Conservation (phyloP, 1,140 invertebrate species). For the Lasioglossum baleicum region DNA sequence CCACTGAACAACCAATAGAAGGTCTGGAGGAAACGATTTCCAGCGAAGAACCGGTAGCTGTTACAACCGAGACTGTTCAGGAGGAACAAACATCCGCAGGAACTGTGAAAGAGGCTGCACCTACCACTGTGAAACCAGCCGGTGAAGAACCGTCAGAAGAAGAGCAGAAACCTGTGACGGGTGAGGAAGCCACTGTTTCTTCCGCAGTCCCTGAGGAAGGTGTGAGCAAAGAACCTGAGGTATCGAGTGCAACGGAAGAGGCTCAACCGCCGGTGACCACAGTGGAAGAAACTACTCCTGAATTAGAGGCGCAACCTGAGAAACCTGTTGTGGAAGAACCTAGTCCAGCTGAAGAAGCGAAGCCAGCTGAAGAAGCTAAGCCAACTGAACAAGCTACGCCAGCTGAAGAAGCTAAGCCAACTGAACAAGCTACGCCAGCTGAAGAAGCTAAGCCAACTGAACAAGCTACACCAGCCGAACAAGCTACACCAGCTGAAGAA, state of each 20-base stretch:
- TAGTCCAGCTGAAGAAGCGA: too few relatives aligned
- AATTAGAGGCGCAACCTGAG: slow-evolving; percentile 2
- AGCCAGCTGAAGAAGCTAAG: too few relatives aligned
- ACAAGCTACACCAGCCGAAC: too few relatives aligned
- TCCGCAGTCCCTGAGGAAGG: slow-evolving; percentile 2
- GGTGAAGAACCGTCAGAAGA: slow-evolving; percentile 1
- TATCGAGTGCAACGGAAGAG: slow-evolving; percentile 4
- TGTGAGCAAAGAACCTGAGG: slow-evolving; percentile 8
- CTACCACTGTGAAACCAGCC: slow-evolving; percentile 9
- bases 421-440: too few relatives aligned
- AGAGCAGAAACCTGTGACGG: slow-evolving; percentile 3
- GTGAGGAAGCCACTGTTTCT: slow-evolving; percentile 16
- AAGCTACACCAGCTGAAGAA: slow-evolving; percentile 20
- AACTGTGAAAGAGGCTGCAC: slow-evolving; percentile 10
- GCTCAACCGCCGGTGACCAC: background rate
- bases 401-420: too few relatives aligned
- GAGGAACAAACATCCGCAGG: slow-evolving; percentile 20
- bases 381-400: too few relatives aligned
- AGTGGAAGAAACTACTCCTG: slow-evolving; percentile 2
- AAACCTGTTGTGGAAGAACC: background rate
- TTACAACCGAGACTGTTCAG: slow-evolving; percentile 16
- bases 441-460: too few relatives aligned
- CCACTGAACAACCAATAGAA: slow-evolving; percentile 27
- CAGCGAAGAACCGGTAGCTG: slow-evolving; percentile 15
- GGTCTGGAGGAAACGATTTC: background rate